phyloP scores from a whole-genome alignment of 1,140 invertebrate species.

The Caenorhabditis briggsae region DNA sequence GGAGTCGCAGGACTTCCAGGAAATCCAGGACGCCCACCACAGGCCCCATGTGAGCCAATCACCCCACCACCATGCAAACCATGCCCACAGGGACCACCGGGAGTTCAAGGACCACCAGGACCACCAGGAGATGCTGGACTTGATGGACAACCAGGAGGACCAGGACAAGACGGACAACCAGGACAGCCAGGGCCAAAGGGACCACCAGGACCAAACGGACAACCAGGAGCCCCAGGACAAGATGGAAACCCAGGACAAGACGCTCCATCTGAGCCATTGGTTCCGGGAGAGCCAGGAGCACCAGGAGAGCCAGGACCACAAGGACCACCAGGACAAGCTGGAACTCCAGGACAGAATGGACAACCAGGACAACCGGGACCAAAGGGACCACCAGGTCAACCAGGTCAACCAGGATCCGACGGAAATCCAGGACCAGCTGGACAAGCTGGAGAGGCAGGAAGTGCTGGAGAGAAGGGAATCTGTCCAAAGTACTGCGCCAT shows the following conservation, averaged over 20 bases:
- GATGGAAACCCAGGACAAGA: conserved; percentile 61
- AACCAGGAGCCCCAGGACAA: conserved; percentile 65
- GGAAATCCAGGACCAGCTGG: conserved; percentile 45
- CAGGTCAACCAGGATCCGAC: conserved; percentile 37
- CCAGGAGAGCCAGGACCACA: conserved; percentile 60
- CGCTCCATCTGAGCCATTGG: conserved; percentile 60
- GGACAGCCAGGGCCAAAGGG: conserved; percentile 58
- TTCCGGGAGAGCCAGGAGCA: conserved; percentile 64
- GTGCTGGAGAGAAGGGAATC: conserved; percentile 44
- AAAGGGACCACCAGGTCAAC: conserved; percentile 42
- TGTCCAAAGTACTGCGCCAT: conserved; percentile 56
- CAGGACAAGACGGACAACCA: conserved; percentile 63
- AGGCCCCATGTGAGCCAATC: conserved; percentile 41
- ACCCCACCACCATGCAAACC: conserved; percentile 44
- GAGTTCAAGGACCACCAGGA: conserved; percentile 47
- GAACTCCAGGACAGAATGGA: conserved; percentile 64
- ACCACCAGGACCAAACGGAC: conserved; percentile 62
- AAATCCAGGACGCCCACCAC: conserved; percentile 53
- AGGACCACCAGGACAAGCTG: conserved; percentile 64
- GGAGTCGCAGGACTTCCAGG: conserved; percentile 63
- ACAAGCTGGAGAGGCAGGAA: conserved; percentile 34
- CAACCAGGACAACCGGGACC: conserved; percentile 33
- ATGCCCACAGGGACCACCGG: conserved; percentile 48
- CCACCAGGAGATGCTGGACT: conserved; percentile 51
- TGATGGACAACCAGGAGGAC: conserved; percentile 44